These are phyloP conservation scores for Sakesphorus luctuosus DNA, from an alignment of 2,113 vertebrate genomes.

Conservation along the genomic window DNA sequence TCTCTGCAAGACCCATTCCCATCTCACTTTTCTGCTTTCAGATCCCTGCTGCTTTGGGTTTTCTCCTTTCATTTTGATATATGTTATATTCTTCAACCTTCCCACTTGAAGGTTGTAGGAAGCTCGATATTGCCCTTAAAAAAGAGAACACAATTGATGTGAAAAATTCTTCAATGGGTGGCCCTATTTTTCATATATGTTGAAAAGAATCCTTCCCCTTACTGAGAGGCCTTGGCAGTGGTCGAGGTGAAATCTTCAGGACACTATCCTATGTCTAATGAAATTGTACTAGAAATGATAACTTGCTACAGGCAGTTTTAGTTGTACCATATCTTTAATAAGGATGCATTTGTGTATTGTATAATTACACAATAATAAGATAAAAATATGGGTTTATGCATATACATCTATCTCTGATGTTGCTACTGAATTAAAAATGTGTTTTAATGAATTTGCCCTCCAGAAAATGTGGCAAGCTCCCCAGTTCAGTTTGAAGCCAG, in stretches of 20 bases:
- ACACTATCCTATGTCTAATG: neutral
- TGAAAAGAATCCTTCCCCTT: constrained; percentile 41
- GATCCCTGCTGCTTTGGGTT: constrained; percentile 69
- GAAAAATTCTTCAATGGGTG: constrained; percentile 37
- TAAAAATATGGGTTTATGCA: neutral
- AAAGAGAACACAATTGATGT: constrained; percentile 27
- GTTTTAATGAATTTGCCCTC: neutral
- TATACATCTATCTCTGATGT: neutral
- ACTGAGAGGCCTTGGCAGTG: neutral
- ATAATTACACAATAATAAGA: neutral
- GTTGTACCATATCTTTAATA: neutral
- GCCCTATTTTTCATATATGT: constrained; percentile 44
- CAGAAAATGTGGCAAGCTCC: neutral
- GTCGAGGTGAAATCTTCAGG: neutral
- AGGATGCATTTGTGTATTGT: neutral
- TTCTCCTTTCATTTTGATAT: constrained; percentile 69
- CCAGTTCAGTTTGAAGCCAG: neutral
- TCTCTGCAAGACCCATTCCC: constrained; percentile 69
- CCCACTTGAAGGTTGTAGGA: constrained; percentile 62
- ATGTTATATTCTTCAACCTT: constrained; percentile 60
- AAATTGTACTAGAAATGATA: neutral
- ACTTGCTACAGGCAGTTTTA: neutral
- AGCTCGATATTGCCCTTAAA: constrained; percentile 64
- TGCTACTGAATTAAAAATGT: neutral
- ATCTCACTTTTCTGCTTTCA: constrained; percentile 70